phyloP scores from a whole-genome alignment of 2,797 vertebrate species.

The Lutjanus campechanus region DNA sequence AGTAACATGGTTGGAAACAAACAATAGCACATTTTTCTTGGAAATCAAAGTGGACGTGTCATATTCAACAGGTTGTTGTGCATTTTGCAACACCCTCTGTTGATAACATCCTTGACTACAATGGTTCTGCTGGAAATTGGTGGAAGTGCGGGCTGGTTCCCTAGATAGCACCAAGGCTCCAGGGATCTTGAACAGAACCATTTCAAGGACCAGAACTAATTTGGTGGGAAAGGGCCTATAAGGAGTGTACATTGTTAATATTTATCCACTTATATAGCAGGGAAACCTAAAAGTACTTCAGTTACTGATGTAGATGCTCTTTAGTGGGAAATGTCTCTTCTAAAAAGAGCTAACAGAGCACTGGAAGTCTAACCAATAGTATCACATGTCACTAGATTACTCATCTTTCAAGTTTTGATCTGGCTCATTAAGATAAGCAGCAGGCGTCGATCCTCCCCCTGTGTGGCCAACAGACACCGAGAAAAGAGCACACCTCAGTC shows the following conservation, averaged over 20 bases:
- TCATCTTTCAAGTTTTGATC: conserved; percentile 27
- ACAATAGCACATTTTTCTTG: too few species aligned
- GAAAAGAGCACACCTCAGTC: conserved; percentile 37
- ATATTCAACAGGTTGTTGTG: too few species aligned
- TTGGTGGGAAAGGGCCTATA: too few species aligned
- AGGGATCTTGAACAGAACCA: too few species aligned
- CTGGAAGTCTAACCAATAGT: conserved; percentile 3
- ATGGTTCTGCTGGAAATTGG: too few species aligned
- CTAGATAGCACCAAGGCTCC: too few species aligned
- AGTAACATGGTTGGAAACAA: too few species aligned
- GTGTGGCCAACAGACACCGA: conserved; percentile 3
- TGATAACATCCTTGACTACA: too few species aligned
- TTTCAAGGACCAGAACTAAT: too few species aligned
- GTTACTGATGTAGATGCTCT: not conserved
- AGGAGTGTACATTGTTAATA: not conserved
- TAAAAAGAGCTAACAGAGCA: not conserved
- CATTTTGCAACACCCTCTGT: too few species aligned
- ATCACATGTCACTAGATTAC: conserved; percentile 7
- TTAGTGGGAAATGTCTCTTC: not conserved
- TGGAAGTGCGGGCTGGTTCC: too few species aligned
- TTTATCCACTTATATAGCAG: not conserved
- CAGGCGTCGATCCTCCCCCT: conserved; percentile 12
- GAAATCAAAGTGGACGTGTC: too few species aligned
- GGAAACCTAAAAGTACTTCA: not conserved
- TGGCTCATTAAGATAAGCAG: conserved; percentile 10